phyloP scores from a whole-genome alignment of 2,113 vertebrate species.

The Piprites chloris region DNA sequence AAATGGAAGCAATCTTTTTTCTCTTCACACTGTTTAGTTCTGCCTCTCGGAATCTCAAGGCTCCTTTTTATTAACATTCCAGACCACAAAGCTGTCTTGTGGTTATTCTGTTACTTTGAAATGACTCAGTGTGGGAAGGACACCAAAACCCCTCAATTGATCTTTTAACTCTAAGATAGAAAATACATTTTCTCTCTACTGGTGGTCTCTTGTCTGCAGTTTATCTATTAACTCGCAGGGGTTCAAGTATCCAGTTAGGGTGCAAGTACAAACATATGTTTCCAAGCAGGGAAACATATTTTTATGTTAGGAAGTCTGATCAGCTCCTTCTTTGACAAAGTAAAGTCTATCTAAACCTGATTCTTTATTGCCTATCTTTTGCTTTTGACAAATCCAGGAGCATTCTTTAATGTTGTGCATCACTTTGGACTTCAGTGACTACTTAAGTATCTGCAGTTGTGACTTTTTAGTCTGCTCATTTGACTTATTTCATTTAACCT shows the following conservation, averaged over 20 bases:
- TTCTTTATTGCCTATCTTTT: not conserved
- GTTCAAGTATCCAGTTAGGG: not conserved
- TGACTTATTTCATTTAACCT: not conserved
- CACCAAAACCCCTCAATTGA: not conserved
- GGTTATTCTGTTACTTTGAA: not conserved
- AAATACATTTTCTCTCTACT: not conserved
- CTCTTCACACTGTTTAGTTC: not conserved
- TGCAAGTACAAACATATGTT: not conserved
- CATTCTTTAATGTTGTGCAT: not conserved
- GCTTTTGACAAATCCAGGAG: not conserved
- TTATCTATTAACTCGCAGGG: not conserved
- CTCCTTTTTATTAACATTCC: not conserved
- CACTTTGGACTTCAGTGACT: not conserved
- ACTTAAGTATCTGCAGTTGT: not conserved
- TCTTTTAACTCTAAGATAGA: not conserved
- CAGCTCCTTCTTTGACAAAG: not conserved
- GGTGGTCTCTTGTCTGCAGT: not conserved
- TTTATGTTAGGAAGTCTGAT: not conserved
- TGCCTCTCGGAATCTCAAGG: not conserved
- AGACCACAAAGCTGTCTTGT: not conserved
- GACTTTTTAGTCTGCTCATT: not conserved
- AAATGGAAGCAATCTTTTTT: not conserved
- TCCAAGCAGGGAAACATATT: too few relatives aligned
- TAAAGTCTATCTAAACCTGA: not conserved
- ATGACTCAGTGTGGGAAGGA: not conserved